Conservation (phyloP, 92 coral and sea anemone species). For the Bergia puertoricense region DNA sequence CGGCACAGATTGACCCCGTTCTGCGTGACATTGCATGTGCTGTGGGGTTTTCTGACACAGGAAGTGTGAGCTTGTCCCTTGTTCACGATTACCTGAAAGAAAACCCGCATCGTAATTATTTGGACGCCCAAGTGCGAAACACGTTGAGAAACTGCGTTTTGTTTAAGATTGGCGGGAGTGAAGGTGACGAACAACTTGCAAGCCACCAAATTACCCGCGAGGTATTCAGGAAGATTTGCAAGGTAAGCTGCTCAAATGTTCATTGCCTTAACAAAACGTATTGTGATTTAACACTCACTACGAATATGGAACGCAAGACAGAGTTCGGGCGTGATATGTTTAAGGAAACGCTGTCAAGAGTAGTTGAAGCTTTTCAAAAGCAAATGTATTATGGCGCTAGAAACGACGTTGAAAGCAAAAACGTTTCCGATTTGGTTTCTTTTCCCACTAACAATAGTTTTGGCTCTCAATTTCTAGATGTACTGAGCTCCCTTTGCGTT, state of each 20-base stretch:
- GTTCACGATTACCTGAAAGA: conserved; percentile 53
- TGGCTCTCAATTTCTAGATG: conserved; percentile 62
- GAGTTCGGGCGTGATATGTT: conserved; percentile 1
- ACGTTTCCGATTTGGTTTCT: conserved; percentile 2
- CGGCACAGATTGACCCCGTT: conserved; percentile 67
- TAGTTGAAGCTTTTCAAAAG: conserved; percentile 55
- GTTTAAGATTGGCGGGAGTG: conserved; percentile 59
- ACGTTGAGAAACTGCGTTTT: conserved; percentile 65
- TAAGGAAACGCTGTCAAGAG: conserved; percentile 56
- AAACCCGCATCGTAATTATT: conserved; percentile 50
- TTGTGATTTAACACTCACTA: conserved; percentile 35
- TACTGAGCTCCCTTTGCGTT: conserved; percentile 59
- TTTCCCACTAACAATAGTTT: conserved; percentile 54
- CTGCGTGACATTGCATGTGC: conserved; percentile 67
- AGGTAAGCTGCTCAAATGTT: conserved; percentile 56
- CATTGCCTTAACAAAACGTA: conserved; percentile 35
- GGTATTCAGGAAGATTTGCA: conserved; percentile 72
- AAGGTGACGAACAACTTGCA: conserved; percentile 48
- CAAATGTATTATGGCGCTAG: conserved; percentile 37
- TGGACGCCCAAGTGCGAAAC: conserved; percentile 62
- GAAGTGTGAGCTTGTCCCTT: conserved; percentile 60
- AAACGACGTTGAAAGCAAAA: conserved; percentile 8
- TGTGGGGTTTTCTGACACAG: conserved; percentile 65
- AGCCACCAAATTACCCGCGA: conserved; percentile 81
- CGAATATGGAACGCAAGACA: background rate